These are phyloP conservation scores for Psephotus haematonotus DNA, from an alignment of 2,113 vertebrate species.

Conservation along the genomic window DNA sequence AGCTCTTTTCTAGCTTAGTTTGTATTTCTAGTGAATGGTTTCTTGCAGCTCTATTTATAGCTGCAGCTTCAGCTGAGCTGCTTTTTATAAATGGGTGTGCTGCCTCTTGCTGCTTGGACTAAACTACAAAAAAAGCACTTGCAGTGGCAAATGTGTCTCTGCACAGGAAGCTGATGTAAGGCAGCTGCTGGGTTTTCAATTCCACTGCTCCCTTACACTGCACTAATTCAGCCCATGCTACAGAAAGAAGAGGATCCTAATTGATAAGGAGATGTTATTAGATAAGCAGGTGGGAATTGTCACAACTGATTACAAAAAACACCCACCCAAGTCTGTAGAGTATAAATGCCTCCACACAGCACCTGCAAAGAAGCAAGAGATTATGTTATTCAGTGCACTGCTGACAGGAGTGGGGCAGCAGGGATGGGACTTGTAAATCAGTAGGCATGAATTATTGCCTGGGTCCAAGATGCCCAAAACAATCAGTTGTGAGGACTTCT, in stretches of 20 bases:
- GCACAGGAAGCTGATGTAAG: neutral
- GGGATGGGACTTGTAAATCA: neutral
- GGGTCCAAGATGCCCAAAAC: neutral
- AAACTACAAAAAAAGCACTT: conserved; percentile 11
- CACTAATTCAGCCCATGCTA: neutral
- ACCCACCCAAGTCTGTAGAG: neutral
- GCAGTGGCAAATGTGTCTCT: neutral
- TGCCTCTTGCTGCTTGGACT: neutral
- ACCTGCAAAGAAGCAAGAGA: neutral
- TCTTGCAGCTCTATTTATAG: conserved; percentile 9
- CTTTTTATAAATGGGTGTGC: conserved; percentile 14
- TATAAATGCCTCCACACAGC: neutral
- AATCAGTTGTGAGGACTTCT: neutral
- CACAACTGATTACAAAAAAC: neutral
- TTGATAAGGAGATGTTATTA: neutral
- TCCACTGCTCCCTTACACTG: neutral
- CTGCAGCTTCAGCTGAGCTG: conserved; percentile 8
- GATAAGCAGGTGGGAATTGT: conserved; percentile 29
- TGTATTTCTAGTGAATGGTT: neutral
- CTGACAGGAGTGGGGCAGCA: neutral
- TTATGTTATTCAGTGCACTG: neutral
- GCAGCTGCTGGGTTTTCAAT: conserved; percentile 10
- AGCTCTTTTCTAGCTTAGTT: neutral
- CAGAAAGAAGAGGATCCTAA: neutral
- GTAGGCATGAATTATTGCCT: neutral